Evolutionary conservation across 2,888 invertebrate species (phyloP), one percentile per base, ranked within the genome.

Genomic region (Tetragonisca angustula): DNA sequence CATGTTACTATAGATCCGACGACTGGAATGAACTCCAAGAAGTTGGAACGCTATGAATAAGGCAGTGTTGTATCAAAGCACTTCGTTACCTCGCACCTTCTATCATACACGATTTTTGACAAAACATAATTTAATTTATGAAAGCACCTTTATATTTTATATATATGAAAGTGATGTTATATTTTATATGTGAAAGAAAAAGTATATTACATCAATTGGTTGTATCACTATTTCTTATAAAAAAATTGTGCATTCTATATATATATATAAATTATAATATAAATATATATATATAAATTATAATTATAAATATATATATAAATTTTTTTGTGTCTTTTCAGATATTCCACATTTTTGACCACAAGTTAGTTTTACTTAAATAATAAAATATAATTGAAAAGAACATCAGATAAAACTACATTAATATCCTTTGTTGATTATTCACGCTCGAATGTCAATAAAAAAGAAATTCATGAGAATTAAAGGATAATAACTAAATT

Each of bases 1-100:
- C 50, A 27, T 52, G 27, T 68, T 49, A 68, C 32, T 56, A 61
- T 49, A n/a, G 32, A 65, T 67, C 67, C 68, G 27, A 49, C 59
- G 17, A 84, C 76, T 77, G 68, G 80, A 85, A 84, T 81, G 76
- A 77, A 32, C 59, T 85, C 74, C 77, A 76, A 84, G 76, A 67
- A 59, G 69, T 68, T 65, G 68, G 61, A 80, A 72, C 69, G 69
- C 84, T 75, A 69, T 70, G 72, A 79, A 85, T 79, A 79, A 73
- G 32, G 49, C 85, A 85, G 85, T 85, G 84, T 65, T 67, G 84
- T 84, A 79, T 56, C 79, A 50, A 76, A 67, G 36, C 49, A 24
- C 56, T 36, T 17, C 52, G 27, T 69, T 49, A 24, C 83, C 83
- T 54, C 9, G 24, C 11, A 19, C 67, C 21, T 50, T 62, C 17